Conservation (phyloP, 2,797 vertebrate genomes). For the Hipposideros larvatus region DNA sequence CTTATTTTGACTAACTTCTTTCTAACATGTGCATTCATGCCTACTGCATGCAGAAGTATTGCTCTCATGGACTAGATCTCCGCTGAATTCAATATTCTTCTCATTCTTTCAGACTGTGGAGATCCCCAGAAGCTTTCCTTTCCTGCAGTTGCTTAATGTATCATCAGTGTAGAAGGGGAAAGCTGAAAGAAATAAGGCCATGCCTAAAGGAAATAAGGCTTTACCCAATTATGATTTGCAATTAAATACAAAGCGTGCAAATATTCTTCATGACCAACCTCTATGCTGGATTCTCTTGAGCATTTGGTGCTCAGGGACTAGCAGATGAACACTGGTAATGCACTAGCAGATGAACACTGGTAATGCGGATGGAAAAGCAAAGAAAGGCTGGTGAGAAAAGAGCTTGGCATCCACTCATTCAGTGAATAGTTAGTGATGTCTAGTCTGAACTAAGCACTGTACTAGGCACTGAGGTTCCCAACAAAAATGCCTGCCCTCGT, state of each 20-base stretch:
- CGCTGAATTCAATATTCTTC: constrained; percentile 37
- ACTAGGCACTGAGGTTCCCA: neutral
- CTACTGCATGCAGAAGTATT: constrained; percentile 30
- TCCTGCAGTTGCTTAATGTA: neutral
- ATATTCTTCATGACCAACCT: neutral
- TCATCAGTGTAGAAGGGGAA: neutral
- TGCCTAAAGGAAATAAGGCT: neutral
- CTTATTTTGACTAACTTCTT: constrained; percentile 19
- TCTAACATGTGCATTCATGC: neutral
- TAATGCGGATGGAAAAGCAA: neutral
- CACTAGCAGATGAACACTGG: neutral
- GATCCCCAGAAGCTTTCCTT: neutral
- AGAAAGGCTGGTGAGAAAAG: neutral
- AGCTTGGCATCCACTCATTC: neutral
- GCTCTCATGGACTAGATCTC: neutral
- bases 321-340: neutral
- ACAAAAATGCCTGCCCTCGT: neutral
- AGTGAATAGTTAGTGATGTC: neutral
- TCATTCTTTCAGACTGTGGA: constrained; percentile 30
- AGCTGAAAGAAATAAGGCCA: constrained; percentile 28
- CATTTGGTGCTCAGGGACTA: neutral
- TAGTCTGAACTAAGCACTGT: neutral
- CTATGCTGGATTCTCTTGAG: neutral
- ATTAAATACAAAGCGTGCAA: neutral
- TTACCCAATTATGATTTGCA: neutral